Evolutionary conservation across 2,888 invertebrate species (phyloP).

Genomic region (Cryptus viduatorius): DNA sequence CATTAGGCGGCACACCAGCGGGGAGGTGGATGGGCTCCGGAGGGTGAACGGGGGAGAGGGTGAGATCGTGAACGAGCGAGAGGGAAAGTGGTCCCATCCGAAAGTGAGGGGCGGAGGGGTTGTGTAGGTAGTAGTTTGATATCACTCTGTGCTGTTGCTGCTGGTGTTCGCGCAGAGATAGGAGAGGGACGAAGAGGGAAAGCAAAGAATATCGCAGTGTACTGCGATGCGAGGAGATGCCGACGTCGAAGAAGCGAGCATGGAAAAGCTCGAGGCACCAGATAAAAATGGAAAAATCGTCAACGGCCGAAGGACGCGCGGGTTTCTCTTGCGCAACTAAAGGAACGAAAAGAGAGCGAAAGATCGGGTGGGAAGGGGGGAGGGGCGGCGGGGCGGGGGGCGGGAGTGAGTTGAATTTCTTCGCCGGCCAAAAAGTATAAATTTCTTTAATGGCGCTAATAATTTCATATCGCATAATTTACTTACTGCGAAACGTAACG

Average conservation of each 20-base stretch:
- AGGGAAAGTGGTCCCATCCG: slow-evolving; percentile 67
- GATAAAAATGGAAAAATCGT: slow-evolving; percentile 74
- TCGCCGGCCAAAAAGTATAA: slow-evolving; percentile 82
- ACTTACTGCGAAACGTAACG: slow-evolving; percentile 85
- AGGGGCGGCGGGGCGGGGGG: slow-evolving; percentile 65
- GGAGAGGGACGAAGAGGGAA: slow-evolving; percentile 41
- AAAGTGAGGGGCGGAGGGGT: slow-evolving; percentile 63
- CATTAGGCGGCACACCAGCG: slow-evolving; percentile 79
- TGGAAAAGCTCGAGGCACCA: slow-evolving; percentile 60
- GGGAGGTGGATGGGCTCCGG: slow-evolving; percentile 45
- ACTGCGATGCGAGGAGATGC: slow-evolving; percentile 34
- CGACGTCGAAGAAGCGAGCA: slow-evolving; percentile 46
- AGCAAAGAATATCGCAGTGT: slow-evolving; percentile 37
- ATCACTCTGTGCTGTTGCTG: slow-evolving; percentile 62
- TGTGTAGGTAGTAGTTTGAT: slow-evolving; percentile 64
- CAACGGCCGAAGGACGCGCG: slow-evolving; percentile 69
- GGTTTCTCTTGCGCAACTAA: slow-evolving; percentile 40
- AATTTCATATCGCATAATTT: slow-evolving; percentile 85
- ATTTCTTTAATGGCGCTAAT: slow-evolving; percentile 85
- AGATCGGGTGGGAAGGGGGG: slow-evolving; percentile 47
- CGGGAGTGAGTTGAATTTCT: slow-evolving; percentile 67
- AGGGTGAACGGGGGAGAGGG: slow-evolving; percentile 59
- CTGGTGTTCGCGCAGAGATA: slow-evolving; percentile 37
- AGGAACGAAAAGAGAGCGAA: slow-evolving; percentile 45
- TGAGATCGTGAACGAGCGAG: slow-evolving; percentile 51